Base-by-base conservation (phyloP, 1,140 invertebrate genomes). In the Drosophila yakuba region DNA sequence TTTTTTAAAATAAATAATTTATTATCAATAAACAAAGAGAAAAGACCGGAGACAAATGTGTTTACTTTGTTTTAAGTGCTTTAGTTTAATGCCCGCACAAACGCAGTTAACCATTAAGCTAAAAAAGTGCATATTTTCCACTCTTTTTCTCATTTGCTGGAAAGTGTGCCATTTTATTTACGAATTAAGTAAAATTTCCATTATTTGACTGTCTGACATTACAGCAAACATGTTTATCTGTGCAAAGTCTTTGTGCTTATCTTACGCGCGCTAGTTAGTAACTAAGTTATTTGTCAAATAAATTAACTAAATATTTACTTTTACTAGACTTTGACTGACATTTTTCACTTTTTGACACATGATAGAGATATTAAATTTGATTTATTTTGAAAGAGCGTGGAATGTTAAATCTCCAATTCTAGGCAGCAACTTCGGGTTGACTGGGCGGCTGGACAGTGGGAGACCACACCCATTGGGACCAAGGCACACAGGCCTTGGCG, bases 361-460 rank as follows among this genome's bases (percentile, higher is more conserved):
- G 17, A 17, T 17, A 17, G 17, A 1, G 17, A 17, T 17, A 17
- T 17, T 17, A 17, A 17, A 17, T 17, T 56, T 50, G 4, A 25
- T 62, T 57, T 15, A 60, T 41, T 64, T 51, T 2, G 14, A 25
- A 20, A 20, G 2, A 20, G 20, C 20, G 20, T 20, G 20, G 20
- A 20, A 52, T 28, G 51, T 20, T 4, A 11, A 20, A n/a, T 44
- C 28, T 50, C 39, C 45, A 48, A 3, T 36, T 45, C 23, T 36
- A 54, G n/a, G 14, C 47, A n/a, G 51, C 52, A 2, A 43, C n/a
- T 12, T 39, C 36, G 12, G 85, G 85, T 17, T 72, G 51, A 44
- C 85, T 90, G 20, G 86, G 86, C 5, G 86, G 86, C 20, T 28
- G 15, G 14, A 17, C 86, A 0, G 81, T 82, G n/a, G 86, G 78